Evolutionary conservation across 2,797 vertebrate genomes (phyloP).

Genomic region (Adelosebastes latens): DNA sequence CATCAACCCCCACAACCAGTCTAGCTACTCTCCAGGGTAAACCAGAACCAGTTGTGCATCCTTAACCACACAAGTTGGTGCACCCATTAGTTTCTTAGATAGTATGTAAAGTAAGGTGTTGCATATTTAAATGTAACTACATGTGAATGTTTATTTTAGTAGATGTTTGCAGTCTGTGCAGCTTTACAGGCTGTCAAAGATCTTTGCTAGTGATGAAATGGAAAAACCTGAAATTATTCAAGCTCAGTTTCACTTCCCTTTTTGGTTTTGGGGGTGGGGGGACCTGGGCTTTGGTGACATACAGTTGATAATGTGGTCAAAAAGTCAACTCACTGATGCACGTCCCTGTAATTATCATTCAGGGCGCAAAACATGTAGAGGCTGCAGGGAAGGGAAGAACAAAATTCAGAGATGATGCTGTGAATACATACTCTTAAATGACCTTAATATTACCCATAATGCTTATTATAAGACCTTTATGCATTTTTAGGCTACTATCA

Average conservation of each 20-base stretch:
- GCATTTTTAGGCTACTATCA: not conserved
- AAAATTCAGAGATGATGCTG: not conserved
- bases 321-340: not conserved
- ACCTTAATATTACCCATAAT: not conserved
- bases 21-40: not conserved
- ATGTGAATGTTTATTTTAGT: too few species aligned
- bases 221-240: not conserved
- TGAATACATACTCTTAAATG: slow-evolving; percentile 7
- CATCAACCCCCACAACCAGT: not conserved
- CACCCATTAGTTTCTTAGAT: too few species aligned
- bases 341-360: slow-evolving; percentile 28
- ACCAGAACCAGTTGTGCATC: not conserved
- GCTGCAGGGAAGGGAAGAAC: slow-evolving; percentile 13
- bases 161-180: accelerated
- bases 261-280: not conserved
- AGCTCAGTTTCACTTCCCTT: not conserved
- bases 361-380: not conserved
- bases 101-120: not conserved
- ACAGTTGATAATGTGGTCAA: not conserved
- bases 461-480: not conserved
- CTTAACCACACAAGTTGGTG: not conserved
- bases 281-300: not conserved
- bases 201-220: not conserved
- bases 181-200: not conserved
- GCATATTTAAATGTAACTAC: not conserved